Percentiles rank a stretch among this genome's conserved stretches.
These are phyloP conservation scores for Drosophila kuntzei DNA, from an alignment of 2,888 invertebrate species.

Conservation along the genomic window DNA sequence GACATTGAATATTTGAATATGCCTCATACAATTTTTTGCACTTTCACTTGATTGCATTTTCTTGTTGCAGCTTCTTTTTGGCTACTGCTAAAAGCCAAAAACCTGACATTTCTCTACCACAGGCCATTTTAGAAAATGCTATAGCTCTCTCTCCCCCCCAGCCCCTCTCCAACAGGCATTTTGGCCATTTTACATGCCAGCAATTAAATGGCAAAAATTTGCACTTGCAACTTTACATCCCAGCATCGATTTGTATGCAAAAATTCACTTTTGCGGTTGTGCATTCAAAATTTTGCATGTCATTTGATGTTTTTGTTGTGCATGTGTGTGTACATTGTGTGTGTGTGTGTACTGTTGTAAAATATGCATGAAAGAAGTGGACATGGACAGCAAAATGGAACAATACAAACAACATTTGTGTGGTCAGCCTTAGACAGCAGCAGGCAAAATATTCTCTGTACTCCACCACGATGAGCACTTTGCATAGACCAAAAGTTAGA, in stretches of 20 bases:
- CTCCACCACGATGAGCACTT: constrained; percentile 25
- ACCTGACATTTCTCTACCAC: constrained; percentile 19
- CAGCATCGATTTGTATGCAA: constrained; percentile 54
- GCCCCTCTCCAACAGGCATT: not conserved
- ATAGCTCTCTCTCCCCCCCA: not conserved
- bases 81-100: constrained; percentile 21
- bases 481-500: constrained; percentile 13
- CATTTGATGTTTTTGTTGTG: constrained; percentile 43
- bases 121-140: constrained; percentile 11
- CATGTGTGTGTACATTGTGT: constrained; percentile 1
- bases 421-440: constrained; percentile 21
- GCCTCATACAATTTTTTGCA: constrained; percentile 44
- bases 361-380: constrained; percentile 56
- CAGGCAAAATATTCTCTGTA: not conserved
- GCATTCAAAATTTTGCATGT: constrained; percentile 60
- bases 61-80: constrained; percentile 24
- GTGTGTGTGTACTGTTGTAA: constrained; percentile 33
- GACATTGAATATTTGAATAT: constrained; percentile 36
- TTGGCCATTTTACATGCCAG: constrained; percentile 35
- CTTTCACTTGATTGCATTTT: constrained; percentile 69
- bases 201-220: constrained; percentile 68
- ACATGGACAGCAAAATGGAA: constrained; percentile 33
- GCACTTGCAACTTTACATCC: constrained; percentile 49
- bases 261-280: constrained; percentile 51
- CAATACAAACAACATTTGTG: constrained; percentile 31